phyloP scores from a whole-genome alignment of 1,140 invertebrate species.

The Hyposmocoma kahamanoa region DNA sequence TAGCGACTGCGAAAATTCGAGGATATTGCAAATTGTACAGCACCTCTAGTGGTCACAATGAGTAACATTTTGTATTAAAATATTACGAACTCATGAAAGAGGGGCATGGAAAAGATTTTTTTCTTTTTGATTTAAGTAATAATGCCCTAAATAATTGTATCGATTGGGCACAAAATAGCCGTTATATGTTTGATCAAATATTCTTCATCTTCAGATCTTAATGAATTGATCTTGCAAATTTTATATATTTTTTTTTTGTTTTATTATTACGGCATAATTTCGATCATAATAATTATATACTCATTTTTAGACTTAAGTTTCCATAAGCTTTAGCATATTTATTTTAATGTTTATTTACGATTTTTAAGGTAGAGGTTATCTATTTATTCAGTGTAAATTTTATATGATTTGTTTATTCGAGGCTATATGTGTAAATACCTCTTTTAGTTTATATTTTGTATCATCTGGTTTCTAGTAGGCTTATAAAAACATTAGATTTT shows the following conservation, averaged over 20 bases:
- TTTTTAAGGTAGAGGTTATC: conserved; percentile 38
- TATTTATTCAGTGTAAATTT: conserved; percentile 62
- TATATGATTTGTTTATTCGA: conserved; percentile 48
- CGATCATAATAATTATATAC: conserved; percentile 66
- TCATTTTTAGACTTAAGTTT: conserved; percentile 48
- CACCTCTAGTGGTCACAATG: too few relatives aligned
- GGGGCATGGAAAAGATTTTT: too few relatives aligned
- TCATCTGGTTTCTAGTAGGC: conserved; percentile 23
- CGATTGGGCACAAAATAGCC: conserved; percentile 3
- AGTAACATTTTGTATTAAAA: too few relatives aligned
- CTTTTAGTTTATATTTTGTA: conserved; percentile 31
- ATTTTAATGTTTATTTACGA: conserved; percentile 43
- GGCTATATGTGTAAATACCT: conserved; percentile 65
- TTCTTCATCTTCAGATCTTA: not conserved
- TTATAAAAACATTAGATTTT: too few relatives aligned
- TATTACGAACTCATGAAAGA: too few relatives aligned
- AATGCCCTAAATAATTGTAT: too few relatives aligned
- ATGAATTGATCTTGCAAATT: not conserved
- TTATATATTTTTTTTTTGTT: not conserved
- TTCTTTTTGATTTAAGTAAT: too few relatives aligned
- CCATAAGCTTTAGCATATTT: conserved; percentile 61
- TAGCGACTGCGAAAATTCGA: too few relatives aligned
- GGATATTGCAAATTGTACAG: too few relatives aligned
- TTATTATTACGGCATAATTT: conserved; percentile 35
- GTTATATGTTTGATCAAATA: not conserved